phyloP scores from a whole-genome alignment of 2,113 vertebrate genomes.

The Eudyptes chrysolophus region DNA sequence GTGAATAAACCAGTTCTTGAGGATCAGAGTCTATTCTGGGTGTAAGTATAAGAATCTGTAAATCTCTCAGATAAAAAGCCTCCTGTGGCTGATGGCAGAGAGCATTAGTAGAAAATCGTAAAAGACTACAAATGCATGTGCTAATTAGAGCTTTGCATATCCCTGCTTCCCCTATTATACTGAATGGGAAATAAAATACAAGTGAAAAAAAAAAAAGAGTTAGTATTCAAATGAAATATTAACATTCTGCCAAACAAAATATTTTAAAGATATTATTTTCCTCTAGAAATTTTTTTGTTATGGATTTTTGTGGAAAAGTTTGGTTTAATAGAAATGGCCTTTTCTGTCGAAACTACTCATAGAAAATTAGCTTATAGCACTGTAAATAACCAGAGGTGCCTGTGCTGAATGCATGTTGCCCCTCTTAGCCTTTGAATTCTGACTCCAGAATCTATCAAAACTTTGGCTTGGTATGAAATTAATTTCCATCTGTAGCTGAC shows the following conservation, averaged over 20 bases:
- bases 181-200: slow-evolving; percentile 15
- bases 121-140: slow-evolving; percentile 27
- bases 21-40: not conserved
- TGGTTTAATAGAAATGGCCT: not conserved
- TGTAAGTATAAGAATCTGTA: not conserved
- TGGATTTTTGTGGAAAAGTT: not conserved
- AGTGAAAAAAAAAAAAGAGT: not conserved
- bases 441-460: not conserved
- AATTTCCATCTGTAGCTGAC: not conserved
- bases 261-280: not conserved
- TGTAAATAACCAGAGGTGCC: not conserved
- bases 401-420: not conserved
- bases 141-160: slow-evolving; percentile 51
- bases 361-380: not conserved
- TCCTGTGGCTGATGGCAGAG: slow-evolving; percentile 31
- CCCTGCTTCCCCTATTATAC: not conserved
- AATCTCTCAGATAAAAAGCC: slow-evolving; percentile 23
- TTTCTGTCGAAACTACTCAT: not conserved
- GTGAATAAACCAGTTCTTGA: not conserved
- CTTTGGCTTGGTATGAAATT: not conserved
- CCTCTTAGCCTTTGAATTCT: not conserved
- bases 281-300: not conserved
- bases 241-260: not conserved
- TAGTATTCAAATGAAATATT: not conserved
- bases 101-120: slow-evolving; percentile 21